Conservation (phyloP, 2,888 invertebrate species). For the Pomacea canaliculata region DNA sequence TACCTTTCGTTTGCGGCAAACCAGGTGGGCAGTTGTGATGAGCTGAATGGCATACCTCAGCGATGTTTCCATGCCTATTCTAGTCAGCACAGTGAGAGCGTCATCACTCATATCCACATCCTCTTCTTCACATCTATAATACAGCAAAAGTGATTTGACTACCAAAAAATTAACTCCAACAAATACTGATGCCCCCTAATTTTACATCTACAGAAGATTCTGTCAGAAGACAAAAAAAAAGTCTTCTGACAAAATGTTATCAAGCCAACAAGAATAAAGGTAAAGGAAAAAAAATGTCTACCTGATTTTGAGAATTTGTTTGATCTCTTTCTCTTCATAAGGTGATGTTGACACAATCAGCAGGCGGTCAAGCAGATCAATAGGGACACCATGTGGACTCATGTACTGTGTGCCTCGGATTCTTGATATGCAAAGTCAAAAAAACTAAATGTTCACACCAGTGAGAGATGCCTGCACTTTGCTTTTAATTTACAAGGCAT, state of each 20-base stretch:
- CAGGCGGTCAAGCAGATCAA: conserved; percentile 94
- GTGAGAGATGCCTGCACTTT: no score
- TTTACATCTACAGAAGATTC: background rate
- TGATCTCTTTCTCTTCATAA: conserved; percentile 88
- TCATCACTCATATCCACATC: conserved; percentile 95
- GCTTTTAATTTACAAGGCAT: no score
- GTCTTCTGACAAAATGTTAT: no score
- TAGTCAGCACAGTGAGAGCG: conserved; percentile 89
- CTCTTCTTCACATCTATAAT: conserved; percentile 90
- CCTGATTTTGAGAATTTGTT: conserved; percentile 91
- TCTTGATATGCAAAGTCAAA: conserved; percentile 67
- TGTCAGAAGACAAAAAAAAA: no score
- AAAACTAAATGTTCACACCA: background rate
- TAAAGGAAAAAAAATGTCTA: conserved; percentile 47
- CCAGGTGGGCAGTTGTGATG: conserved; percentile 94
- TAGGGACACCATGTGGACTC: conserved; percentile 97
- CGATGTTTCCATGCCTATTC: conserved; percentile 93
- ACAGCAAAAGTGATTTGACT: background rate
- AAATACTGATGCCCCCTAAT: no score
- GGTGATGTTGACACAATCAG: conserved; percentile 93
- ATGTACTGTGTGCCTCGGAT: conserved; percentile 94
- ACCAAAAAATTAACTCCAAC: no score
- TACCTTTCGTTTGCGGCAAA: conserved; percentile 90
- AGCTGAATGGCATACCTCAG: conserved; percentile 97
- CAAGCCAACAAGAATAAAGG: background rate